Evolutionary conservation across 2,113 vertebrate species (phyloP).

Genomic region (Rhinolophus sinicus): DNA sequence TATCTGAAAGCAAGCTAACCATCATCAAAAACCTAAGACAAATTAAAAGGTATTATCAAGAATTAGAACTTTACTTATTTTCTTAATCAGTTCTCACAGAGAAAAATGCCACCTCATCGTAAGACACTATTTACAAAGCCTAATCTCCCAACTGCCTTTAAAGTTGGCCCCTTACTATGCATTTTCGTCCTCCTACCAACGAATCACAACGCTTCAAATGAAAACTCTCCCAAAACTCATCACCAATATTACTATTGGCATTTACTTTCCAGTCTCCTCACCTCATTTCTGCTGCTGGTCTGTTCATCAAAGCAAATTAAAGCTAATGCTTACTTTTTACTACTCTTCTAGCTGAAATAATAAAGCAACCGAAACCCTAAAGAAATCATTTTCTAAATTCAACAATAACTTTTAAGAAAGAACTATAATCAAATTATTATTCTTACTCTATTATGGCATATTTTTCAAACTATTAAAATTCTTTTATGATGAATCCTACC

Average conservation of each 20-base stretch:
- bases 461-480: constrained; percentile 58
- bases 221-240: constrained; percentile 39
- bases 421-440: constrained; percentile 36
- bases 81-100: constrained; percentile 35
- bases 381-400: constrained; percentile 59
- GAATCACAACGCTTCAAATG: constrained; percentile 11
- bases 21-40: constrained; percentile 25
- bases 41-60: background rate
- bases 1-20: constrained; percentile 54
- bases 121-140: background rate
- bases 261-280: constrained; percentile 50
- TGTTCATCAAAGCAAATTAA: constrained; percentile 52
- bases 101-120: constrained; percentile 1
- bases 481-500: constrained; percentile 26
- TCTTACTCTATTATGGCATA: constrained; percentile 43
- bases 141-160: background rate
- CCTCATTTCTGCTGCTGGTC: constrained; percentile 13
- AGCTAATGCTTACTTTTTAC: constrained; percentile 6
- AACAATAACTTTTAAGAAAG: constrained; percentile 9
- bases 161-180: background rate
- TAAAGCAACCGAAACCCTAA: constrained; percentile 33
- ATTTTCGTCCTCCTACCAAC: background rate
- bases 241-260: background rate
- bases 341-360: constrained; percentile 36
- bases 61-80: constrained; percentile 43